Evolutionary conservation across 2,113 vertebrate species (phyloP).

Genomic region (Siphamia tubifer): DNA sequence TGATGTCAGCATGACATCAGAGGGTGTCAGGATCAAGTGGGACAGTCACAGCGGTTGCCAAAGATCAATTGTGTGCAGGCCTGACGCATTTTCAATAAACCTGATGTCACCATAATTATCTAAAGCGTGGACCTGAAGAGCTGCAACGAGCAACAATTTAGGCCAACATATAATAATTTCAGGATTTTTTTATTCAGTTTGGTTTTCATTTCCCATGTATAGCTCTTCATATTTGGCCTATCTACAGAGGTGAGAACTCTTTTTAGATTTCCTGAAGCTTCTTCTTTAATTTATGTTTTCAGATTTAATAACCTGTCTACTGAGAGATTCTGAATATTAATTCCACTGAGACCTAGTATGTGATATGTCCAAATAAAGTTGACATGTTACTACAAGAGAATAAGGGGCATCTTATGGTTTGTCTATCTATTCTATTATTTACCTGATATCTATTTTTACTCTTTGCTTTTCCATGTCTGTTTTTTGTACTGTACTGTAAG

Average conservation of each 20-base stretch:
- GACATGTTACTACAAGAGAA: not conserved
- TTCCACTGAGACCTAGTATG: not conserved
- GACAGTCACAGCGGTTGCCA: not conserved
- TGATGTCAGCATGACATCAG: slow-evolving; percentile 1
- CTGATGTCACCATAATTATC: not conserved
- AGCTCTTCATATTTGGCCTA: too few species aligned
- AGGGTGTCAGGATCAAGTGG: not conserved
- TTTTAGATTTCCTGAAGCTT: too few species aligned
- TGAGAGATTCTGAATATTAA: not conserved
- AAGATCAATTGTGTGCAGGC: not conserved
- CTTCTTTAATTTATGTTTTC: not conserved
- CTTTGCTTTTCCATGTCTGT: not conserved
- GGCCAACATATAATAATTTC: not conserved
- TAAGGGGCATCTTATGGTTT: not conserved
- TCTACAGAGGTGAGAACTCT: too few species aligned
- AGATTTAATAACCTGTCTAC: not conserved
- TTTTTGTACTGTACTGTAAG: not conserved
- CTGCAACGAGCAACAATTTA: too few species aligned
- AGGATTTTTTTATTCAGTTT: not conserved
- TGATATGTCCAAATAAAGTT: not conserved
- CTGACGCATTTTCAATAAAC: too few species aligned
- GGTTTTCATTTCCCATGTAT: too few species aligned
- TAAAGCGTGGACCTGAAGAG: not conserved
- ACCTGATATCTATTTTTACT: slow-evolving; percentile 55
- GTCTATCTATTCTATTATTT: slow-evolving; percentile 57